These are phyloP conservation scores for Dexiosoma caninum DNA, from an alignment of 2,888 invertebrate genomes.

Conservation along the genomic window DNA sequence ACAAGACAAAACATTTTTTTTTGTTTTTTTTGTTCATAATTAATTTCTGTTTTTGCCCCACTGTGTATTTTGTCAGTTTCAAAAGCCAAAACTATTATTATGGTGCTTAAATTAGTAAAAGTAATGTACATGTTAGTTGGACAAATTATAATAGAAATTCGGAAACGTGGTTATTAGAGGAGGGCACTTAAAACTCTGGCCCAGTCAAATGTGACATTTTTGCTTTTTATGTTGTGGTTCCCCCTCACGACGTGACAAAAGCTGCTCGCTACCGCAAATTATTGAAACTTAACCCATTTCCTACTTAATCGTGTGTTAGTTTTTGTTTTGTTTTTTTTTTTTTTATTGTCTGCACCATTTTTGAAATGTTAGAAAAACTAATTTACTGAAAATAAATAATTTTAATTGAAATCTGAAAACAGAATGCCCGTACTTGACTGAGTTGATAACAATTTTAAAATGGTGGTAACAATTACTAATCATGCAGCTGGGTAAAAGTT, in stretches of 20 bases:
- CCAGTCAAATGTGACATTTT: constrained; percentile 31
- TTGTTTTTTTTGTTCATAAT: too few species aligned
- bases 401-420: too few species aligned
- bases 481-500: too few species aligned
- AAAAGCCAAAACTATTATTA: too few species aligned
- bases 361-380: constrained; percentile 49
- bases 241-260: too few species aligned
- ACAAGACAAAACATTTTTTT: too few species aligned
- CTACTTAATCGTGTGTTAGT: background rate
- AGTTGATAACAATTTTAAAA: too few species aligned
- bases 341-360: constrained; percentile 51
- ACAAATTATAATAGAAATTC: background rate
- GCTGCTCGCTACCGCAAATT: constrained; percentile 35
- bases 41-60: background rate
- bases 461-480: too few species aligned
- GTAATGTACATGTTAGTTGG: background rate
- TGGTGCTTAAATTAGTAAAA: background rate
- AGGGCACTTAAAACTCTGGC: constrained; percentile 30
- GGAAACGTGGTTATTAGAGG: background rate
- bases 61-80: too few species aligned
- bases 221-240: background rate
- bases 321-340: too few species aligned
- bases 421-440: too few species aligned
- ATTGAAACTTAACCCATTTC: constrained; percentile 50
- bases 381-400: too few species aligned